Evolutionary conservation across 2,113 vertebrate species (phyloP), one percentile per base, ranked within the genome.

Genomic region (Parotia lawesii): DNA sequence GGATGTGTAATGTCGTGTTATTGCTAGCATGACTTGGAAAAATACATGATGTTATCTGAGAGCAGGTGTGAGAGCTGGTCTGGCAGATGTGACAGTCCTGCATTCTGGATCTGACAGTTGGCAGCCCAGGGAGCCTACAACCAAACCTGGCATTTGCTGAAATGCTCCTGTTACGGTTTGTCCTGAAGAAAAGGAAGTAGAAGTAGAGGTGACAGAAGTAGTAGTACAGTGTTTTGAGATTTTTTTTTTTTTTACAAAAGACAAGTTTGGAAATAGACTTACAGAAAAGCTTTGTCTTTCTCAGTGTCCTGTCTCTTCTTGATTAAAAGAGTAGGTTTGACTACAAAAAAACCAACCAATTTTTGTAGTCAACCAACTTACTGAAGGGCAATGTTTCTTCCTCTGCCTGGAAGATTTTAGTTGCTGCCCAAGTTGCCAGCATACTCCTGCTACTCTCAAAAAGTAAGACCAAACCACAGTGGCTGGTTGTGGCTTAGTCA

Each of bases 71-170:
- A 88, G 70, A 92, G 56, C 66, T 3, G 2, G 33, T 79, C 54
- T 95, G 87, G 87, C 85, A 95, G 85, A 89, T 87, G 74, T 87
- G 82, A 88, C 76, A 92, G 53, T 89, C 86, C 44, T 87, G 71
- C 53, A 93, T 79, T 85, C 65, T 71, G 82, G 56, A 86, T 85
- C 35, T 89, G 89, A 77, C 47, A 75, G 82, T 2, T 91, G 85
- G 71, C 73, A 81, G 67, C 69, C 29, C 83, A 42, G 44, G 77
- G 72, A 86, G 28, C 70, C 31, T 56, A 44, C 28, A 65, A 16
- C 40, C 57, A 84, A 87, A 67, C 61, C 45, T 27, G 15, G 20
- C 72, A 21, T 85, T 78, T 90, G 60, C 80, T 89, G 37, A 86
- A 78, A 45, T 65, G 15, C 47, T 95, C 10, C 3, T 77, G 35